A percentile compares a stretch with the other conserved stretches of the same genome.
Conservation (phyloP, 2,797 vertebrate genomes). For the Chaenodraco wilsoni region DNA sequence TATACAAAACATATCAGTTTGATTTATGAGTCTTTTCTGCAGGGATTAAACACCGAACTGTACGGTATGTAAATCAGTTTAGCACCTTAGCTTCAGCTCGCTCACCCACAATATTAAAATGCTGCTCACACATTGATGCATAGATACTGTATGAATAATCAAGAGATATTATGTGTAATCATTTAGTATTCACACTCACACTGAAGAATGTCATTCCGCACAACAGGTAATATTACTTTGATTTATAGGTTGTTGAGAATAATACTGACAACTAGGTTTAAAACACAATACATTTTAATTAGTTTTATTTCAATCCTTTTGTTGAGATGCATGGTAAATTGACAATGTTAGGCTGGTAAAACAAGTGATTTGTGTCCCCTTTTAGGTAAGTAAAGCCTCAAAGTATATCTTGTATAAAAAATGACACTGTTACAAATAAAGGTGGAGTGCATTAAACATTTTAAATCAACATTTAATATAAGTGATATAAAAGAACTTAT, state of each 20-base stretch:
- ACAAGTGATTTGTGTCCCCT: not conserved
- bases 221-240: not conserved
- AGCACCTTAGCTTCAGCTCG: not conserved
- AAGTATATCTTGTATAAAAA: not conserved
- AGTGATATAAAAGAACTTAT: not conserved
- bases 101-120: not conserved
- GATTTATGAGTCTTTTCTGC: not conserved
- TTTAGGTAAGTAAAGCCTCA: not conserved
- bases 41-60: not conserved
- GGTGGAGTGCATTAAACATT: not conserved
- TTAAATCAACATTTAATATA: too few species aligned
- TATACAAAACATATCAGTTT: not conserved
- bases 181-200: not conserved
- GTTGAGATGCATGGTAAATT: too few species aligned
- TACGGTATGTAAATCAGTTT: constrained; percentile 15
- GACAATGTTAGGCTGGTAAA: too few species aligned
- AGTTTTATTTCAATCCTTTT: too few species aligned
- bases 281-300: not conserved
- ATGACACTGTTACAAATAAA: too few species aligned
- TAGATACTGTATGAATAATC: constrained; percentile 12
- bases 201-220: not conserved
- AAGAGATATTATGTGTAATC: not conserved
- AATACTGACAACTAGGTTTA: not conserved
- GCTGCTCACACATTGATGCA: constrained; percentile 7
- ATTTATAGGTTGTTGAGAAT: not conserved